Evolutionary conservation across 2,888 invertebrate species (phyloP), one percentile per base, ranked within the genome.

Genomic region (Aphodius granarius): DNA sequence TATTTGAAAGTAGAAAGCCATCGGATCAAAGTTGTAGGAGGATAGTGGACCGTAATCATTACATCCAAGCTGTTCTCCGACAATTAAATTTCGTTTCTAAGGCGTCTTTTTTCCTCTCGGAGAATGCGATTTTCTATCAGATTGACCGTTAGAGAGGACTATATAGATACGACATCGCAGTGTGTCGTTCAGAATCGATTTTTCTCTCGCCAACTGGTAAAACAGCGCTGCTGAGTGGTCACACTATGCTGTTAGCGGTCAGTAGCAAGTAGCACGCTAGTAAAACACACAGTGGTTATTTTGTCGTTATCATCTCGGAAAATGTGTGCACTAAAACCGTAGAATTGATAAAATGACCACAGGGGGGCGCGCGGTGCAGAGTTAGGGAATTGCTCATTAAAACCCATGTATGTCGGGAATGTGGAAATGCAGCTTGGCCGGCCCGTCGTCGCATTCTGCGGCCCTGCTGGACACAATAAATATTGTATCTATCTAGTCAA

Each of bases 341-440:
- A n/a, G n/a, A n/a, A n/a, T n/a, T n/a, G n/a, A n/a, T n/a, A n/a
- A n/a, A n/a, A n/a, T n/a, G n/a, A n/a, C n/a, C n/a, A n/a, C n/a
- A n/a, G n/a, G n/a, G n/a, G n/a, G n/a, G n/a, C 43, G 43, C 43
- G 43, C 43, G 43, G 43, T 9, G 6, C 43, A 43, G 43, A 81
- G 84, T 84, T 84, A 82, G 80, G 81, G 82, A 82, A 82, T 85
- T 82, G 85, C 85, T 86, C 86, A 86, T 86, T 86, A 86, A 86
- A 86, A 86, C 83, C 83, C 86, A 86, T 85, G 85, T 86, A 86
- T 86, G 86, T 85, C 82, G 86, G 84, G 86, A 86, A 86, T 86
- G 86, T 86, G 86, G 86, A 86, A 86, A 86, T 83, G 85, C 86
- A 85, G 85, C 83, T 85, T 83, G 82, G 83, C 83, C 82, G 83